phyloP scores from a whole-genome alignment of 2,797 vertebrate species.

The Gallirallus australis region DNA sequence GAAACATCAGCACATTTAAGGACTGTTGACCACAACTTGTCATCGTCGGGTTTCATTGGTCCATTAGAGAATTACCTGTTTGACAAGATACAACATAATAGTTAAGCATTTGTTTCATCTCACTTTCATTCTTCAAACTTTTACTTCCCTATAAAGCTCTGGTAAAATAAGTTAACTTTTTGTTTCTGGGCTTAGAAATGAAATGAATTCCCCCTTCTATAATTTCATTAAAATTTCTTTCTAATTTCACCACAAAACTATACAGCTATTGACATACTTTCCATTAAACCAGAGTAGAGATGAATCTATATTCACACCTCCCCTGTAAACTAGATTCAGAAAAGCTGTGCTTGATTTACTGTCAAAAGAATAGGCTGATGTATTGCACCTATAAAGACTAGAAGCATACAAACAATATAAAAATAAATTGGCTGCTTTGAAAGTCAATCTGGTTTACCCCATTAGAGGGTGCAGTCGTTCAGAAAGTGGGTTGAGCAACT shows the following conservation, averaged over 20 bases:
- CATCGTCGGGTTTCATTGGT: conserved; percentile 94
- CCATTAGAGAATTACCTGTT: conserved; percentile 74
- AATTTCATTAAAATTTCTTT: background rate
- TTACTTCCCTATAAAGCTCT: background rate
- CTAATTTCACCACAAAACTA: background rate
- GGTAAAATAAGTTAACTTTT: background rate
- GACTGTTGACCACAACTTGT: conserved; percentile 92
- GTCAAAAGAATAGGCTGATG: background rate
- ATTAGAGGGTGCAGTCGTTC: conserved; percentile 57
- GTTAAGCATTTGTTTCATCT: background rate
- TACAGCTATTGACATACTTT: background rate
- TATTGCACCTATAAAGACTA: background rate
- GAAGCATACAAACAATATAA: background rate
- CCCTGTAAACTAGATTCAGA: background rate
- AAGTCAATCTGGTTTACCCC: conserved; percentile 43
- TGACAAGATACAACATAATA: conserved; percentile 7
- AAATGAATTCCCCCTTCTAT: background rate
- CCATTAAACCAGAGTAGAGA: background rate
- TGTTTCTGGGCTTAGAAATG: background rate
- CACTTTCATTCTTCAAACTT: background rate
- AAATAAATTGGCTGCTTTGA: conserved; percentile 1
- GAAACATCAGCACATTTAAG: conserved; percentile 90
- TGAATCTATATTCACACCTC: background rate
- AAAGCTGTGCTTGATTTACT: background rate
- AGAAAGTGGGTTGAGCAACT: conserved; percentile 22